Base-by-base conservation (phyloP, 2,888 invertebrate genomes). In the Andrena flavipes region DNA sequence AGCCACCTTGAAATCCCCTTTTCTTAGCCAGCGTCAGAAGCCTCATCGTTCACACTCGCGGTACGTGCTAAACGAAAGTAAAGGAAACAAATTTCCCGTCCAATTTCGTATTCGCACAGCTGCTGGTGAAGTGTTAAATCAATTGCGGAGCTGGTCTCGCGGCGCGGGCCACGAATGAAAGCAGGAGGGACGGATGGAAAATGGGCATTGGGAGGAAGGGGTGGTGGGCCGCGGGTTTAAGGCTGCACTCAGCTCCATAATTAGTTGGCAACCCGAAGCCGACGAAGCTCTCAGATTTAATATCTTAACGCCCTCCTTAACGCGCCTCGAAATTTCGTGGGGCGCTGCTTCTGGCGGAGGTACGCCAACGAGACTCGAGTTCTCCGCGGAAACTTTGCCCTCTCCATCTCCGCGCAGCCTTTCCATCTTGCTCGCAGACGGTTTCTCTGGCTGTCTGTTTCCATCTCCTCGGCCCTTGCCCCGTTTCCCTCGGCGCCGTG, bases 71-170 rank as follows among this genome's bases (percentile, higher is more conserved):
- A 80, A 79, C 65, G 80, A 80, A 87, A 83, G 85, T 87, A 84
- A 84, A 86, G 78, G 75, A 85, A 80, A 84, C 86, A 86, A 88
- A 89, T 91, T 90, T 89, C 87, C 82, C 85, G 86, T 88, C 85
- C 90, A 91, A 91, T 92, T 91, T 91, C 85, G 87, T 86, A 87
- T 89, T 86, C 84, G 84, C 90, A 84, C 90, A 92, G 90, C 91
- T 91, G 92, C 87, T 84, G 88, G 84, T 91, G 90, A 91, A 91
- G 91, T 91, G 90, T 92, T 92, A 91, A 92, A 92, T 92, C 92
- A 92, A 92, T 92, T 91, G 91, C 88, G 82, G 87, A 87, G 42
- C 86, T 85, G 67, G 76, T 71, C 76, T 65, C 51, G 73, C 26
- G 29, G 63, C 63, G 59, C 59, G 59, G 49, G 76, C 51, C 54